Conservation (phyloP, 2,888 invertebrate genomes). For the Proisotoma minuta region DNA sequence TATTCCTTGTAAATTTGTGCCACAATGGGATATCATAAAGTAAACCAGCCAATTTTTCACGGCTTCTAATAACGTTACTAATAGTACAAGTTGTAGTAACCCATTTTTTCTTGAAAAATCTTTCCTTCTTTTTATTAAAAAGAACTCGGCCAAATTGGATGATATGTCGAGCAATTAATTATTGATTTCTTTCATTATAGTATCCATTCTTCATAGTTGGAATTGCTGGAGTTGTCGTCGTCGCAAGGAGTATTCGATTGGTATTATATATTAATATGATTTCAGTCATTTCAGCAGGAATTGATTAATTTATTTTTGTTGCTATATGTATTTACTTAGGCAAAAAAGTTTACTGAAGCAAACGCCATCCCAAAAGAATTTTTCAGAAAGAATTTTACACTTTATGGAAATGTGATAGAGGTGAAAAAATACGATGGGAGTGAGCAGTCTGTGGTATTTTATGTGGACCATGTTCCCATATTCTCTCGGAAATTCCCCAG, state of each 20-base stretch:
- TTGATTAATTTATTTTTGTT: background rate
- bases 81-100: too few relatives aligned
- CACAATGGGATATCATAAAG: background rate
- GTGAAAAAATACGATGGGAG: background rate
- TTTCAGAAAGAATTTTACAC: slow-evolving; percentile 13
- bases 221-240: slow-evolving; percentile 1
- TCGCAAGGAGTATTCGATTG: slow-evolving; percentile 9
- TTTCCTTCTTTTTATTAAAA: too few relatives aligned
- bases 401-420: slow-evolving; percentile 9
- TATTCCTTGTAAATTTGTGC: background rate
- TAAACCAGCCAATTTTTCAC: background rate
- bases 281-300: background rate
- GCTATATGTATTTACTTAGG: background rate
- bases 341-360: slow-evolving; percentile 3
- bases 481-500: background rate
- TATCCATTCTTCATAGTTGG: slow-evolving; percentile 3
- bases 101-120: too few relatives aligned
- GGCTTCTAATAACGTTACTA: too few relatives aligned
- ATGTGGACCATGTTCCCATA: slow-evolving; percentile 11
- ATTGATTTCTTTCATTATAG: slow-evolving; percentile 11
- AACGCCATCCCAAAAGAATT: slow-evolving; percentile 12
- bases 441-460: background rate
- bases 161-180: background rate
- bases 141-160: background rate
- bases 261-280: background rate